phyloP scores from a whole-genome alignment of 2,797 vertebrate species.

The Catamblyrhynchus diadema region DNA sequence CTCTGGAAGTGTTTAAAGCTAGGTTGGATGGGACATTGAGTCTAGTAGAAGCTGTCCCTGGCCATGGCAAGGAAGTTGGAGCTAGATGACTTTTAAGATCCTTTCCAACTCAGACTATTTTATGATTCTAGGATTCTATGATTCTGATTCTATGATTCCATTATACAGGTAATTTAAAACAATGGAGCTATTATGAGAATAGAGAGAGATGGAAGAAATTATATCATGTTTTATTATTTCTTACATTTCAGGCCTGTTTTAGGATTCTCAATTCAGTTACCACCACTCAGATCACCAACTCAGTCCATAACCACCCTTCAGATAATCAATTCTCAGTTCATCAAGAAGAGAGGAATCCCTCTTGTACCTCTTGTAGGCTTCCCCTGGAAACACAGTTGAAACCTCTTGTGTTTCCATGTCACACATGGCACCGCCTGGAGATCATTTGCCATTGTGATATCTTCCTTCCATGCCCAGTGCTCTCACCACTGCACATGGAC shows the following conservation, averaged over 20 bases:
- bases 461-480: too few relatives aligned
- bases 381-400: too few relatives aligned
- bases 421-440: rapidly evolving
- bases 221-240: not conserved
- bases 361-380: too few relatives aligned
- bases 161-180: not conserved
- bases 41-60: not conserved
- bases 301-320: too few relatives aligned
- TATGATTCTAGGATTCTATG: not conserved
- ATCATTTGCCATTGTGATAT: too few relatives aligned
- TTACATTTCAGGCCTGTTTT: not conserved
- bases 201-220: not conserved
- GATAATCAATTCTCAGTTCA: too few relatives aligned
- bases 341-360: too few relatives aligned
- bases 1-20: not conserved
- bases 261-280: not conserved
- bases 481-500: too few relatives aligned
- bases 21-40: not conserved
- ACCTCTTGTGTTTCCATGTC: too few relatives aligned
- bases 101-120: not conserved
- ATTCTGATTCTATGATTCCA: not conserved
- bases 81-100: not conserved
- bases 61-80: not conserved
- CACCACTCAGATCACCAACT: too few relatives aligned
- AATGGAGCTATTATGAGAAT: not conserved